phyloP scores from a whole-genome alignment of 2,113 vertebrate species.

The Abramis brama region DNA sequence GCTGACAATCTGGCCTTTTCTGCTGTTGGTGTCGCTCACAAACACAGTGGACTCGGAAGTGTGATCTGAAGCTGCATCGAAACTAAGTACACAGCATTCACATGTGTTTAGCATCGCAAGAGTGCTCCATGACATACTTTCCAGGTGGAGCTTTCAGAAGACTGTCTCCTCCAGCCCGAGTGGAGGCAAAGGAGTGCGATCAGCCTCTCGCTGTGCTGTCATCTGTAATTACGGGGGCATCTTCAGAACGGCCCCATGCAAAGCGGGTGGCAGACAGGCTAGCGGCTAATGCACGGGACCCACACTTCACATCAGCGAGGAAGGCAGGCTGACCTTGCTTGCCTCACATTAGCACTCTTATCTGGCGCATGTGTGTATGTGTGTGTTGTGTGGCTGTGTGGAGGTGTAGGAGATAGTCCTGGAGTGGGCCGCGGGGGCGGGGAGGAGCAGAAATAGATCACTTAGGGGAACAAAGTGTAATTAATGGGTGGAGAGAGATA shows the following conservation, averaged over 20 bases:
- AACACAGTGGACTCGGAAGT: conserved; percentile 5
- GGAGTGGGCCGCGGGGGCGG: conserved; percentile 73
- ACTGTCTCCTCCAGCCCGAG: conserved; percentile 36
- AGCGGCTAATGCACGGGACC: conserved; percentile 58
- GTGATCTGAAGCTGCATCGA: conserved; percentile 5
- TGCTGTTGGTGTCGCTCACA: background rate
- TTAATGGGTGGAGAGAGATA: conserved; percentile 82
- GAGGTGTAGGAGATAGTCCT: conserved; percentile 70
- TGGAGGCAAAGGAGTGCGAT: conserved; percentile 19
- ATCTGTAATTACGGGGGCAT: conserved; percentile 52
- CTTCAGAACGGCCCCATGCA: conserved; percentile 50
- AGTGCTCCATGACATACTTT: conserved; percentile 33
- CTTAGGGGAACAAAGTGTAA: conserved; percentile 86
- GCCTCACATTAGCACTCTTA: conserved; percentile 57
- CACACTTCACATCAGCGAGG: conserved; percentile 57
- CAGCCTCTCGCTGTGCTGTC: conserved; percentile 45
- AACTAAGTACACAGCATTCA: conserved; percentile 23
- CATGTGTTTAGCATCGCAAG: conserved; percentile 29
- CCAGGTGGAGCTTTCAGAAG: conserved; percentile 38
- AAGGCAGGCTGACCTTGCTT: conserved; percentile 65
- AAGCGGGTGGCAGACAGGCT: conserved; percentile 50
- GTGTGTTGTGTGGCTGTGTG: conserved; percentile 65
- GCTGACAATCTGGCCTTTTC: background rate
- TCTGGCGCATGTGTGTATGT: conserved; percentile 34
- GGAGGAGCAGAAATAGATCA: conserved; percentile 82